Base-by-base conservation (phyloP, 2,113 vertebrate species). In the Tylochromis polylepis region DNA sequence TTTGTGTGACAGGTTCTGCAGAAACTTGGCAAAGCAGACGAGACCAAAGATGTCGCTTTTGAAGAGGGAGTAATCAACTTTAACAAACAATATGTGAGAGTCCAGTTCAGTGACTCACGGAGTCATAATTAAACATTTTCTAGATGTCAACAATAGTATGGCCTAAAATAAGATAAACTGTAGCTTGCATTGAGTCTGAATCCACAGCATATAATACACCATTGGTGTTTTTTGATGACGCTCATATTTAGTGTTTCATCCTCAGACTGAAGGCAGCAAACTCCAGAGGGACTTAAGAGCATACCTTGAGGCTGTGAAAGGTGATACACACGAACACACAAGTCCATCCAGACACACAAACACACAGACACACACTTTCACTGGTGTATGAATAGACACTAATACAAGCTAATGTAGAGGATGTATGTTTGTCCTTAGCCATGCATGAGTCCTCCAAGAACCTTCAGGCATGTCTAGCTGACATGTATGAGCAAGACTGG, bases 361-460 rank as follows among this genome's bases (percentile, higher is more conserved):
- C 11, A 70, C 31, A 24, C 6, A 38, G 34, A 51, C 41, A 41
- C 29, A 31, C 53, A 59, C 53, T 79, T 5, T n/a, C 1, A 41
- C 10, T 8, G 8, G 53, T n/a, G 1, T 22, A 10, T 11, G 83
- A 24, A 67, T 67, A 6, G 18, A 5, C 22, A 53, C 18, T 49
- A 67, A 67, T 3, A 38, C 16, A 18, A 14, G 22, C 22, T 85
- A 24, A 90, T 88, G 4, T 34, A 20, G 46, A 59, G 27, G 36
- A 14, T 83, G 15, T 85, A 9, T 88, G 49, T 49, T 55, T 88
- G 5, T 93, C 80, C 78, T 38, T 93, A 99, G 99, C 98, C 24
- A 99, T 99, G 98, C 99, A 99, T 0, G 98, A 99, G 92, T 98
- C 99, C 82, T 99, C 98, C 88, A 98, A 97, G 94, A 98, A 97